A percentile compares a stretch with the other conserved stretches of the same genome.
Evolutionary conservation across 2,113 vertebrate species (phyloP).

Genomic region (Vulpes ferrilata): DNA sequence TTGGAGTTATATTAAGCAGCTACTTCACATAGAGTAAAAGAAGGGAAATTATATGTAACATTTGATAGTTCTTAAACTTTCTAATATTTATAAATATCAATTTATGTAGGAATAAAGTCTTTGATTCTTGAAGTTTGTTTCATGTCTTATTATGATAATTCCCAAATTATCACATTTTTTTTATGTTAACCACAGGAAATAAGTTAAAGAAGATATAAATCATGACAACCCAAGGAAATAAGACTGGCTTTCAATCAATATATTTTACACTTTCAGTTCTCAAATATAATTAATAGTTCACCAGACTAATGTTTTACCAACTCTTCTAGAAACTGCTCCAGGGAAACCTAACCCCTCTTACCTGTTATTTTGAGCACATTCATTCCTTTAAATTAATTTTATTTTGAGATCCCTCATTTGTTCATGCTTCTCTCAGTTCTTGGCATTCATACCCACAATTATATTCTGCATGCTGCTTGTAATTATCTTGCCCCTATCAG

Average conservation of each 20-base stretch:
- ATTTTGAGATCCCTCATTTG: constrained; percentile 30
- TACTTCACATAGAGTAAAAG: not conserved
- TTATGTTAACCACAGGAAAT: not conserved
- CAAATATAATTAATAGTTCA: constrained; percentile 34
- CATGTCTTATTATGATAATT: constrained; percentile 29
- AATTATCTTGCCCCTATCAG: constrained; percentile 69
- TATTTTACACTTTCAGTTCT: constrained; percentile 24
- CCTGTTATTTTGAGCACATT: constrained; percentile 38
- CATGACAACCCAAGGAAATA: not conserved
- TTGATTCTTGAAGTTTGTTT: not conserved
- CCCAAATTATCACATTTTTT: constrained; percentile 19
- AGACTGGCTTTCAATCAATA: not conserved
- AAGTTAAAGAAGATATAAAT: not conserved
- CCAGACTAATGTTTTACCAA: not conserved
- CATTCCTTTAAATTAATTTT: constrained; percentile 65
- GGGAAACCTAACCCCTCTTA: not conserved
- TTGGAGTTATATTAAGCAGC: not conserved
- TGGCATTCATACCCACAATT: constrained; percentile 71
- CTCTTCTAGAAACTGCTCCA: not conserved
- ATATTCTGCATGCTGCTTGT: constrained; percentile 63
- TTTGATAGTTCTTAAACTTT: not conserved
- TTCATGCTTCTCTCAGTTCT: constrained; percentile 28
- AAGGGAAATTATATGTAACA: not conserved
- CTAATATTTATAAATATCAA: not conserved
- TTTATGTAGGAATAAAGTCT: not conserved